Evolutionary conservation across 2,888 invertebrate species (phyloP).

Genomic region (Quadroppia sp.): DNA sequence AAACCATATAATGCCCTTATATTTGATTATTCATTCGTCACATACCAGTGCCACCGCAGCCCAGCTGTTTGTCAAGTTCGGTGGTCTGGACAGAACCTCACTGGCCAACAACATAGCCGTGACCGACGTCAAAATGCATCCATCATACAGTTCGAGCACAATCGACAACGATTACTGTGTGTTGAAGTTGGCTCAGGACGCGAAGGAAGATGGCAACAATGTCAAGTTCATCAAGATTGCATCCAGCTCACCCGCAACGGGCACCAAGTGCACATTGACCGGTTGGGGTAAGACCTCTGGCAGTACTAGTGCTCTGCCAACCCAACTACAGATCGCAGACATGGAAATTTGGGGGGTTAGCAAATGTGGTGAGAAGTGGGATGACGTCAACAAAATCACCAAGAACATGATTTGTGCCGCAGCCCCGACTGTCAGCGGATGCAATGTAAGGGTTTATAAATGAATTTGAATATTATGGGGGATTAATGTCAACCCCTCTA

Average conservation of each 20-base stretch:
- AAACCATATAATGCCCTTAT: neutral
- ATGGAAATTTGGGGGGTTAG: neutral
- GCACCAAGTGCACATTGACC: neutral
- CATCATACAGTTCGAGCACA: neutral
- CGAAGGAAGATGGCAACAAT: no score
- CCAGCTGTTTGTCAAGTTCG: neutral
- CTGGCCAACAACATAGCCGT: neutral
- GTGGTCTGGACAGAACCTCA: neutral
- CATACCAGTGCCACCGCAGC: neutral
- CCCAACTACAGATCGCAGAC: neutral
- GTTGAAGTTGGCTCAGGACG: neutral
- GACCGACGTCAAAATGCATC: neutral
- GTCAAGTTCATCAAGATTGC: neutral
- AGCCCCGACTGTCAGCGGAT: neutral
- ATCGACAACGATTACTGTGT: slow-evolving; percentile 28
- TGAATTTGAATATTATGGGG: neutral
- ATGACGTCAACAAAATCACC: neutral
- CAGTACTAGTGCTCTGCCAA: neutral
- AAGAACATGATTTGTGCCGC: slow-evolving; percentile 33
- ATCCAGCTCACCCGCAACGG: neutral
- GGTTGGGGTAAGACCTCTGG: slow-evolving; percentile 39
- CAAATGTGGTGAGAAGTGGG: slow-evolving; percentile 18
- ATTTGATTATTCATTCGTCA: neutral
- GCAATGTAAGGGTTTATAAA: slow-evolving; percentile 34
- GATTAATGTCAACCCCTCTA: neutral